These are phyloP conservation scores for Drosophila subquinaria DNA, from an alignment of 2,888 invertebrate species.

Conservation along the genomic window DNA sequence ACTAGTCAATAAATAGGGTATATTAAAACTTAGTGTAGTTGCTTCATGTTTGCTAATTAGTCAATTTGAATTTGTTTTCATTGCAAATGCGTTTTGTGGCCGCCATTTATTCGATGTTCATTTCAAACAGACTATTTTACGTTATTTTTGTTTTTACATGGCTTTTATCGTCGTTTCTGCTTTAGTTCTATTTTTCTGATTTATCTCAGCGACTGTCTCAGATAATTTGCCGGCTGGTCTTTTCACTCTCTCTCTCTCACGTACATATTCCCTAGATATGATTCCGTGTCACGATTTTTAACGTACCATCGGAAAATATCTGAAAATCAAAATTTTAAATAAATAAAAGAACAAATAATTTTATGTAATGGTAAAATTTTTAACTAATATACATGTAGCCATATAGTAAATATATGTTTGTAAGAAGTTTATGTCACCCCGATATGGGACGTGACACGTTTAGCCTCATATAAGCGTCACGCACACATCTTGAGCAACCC, in stretches of 20 bases:
- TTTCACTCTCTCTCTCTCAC: conserved; percentile 16
- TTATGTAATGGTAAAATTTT: not conserved
- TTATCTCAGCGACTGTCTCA: conserved; percentile 43
- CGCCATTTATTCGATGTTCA: conserved; percentile 45
- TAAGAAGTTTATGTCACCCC: not conserved
- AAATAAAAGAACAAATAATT: not conserved
- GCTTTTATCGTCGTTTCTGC: conserved; percentile 65
- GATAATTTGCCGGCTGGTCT: conserved; percentile 59
- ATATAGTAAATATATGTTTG: no score
- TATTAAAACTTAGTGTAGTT: not conserved
- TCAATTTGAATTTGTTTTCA: conserved; percentile 50
- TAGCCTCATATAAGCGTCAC: conserved; percentile 29
- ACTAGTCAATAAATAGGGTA: conserved; percentile 30
- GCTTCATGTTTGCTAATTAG: conserved; percentile 13
- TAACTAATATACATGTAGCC: not conserved
- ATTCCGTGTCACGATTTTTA: conserved; percentile 40
- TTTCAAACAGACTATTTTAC: conserved; percentile 44
- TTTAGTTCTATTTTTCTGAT: conserved; percentile 46
- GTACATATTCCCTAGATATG: conserved; percentile 37
- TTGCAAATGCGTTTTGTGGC: conserved; percentile 42
- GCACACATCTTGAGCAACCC: conserved; percentile 27
- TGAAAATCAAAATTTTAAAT: not conserved
- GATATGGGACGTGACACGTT: conserved; percentile 16
- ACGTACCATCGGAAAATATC: not conserved
- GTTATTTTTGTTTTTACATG: conserved; percentile 75